Conservation (phyloP, 2,888 invertebrate species). For the Amaurobius ferox region DNA sequence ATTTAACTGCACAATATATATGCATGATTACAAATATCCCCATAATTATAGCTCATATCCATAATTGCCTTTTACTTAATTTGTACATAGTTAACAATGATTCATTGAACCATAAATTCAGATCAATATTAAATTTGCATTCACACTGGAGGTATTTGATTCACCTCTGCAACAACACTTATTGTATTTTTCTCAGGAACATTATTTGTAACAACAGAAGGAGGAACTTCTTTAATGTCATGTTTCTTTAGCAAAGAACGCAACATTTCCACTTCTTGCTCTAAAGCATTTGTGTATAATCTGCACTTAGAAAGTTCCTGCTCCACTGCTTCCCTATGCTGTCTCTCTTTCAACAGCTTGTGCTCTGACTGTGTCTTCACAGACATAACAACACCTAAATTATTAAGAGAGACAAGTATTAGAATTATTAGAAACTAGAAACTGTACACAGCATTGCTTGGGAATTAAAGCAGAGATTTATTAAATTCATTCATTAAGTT, state of each 20-base stretch:
- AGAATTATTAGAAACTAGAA: too few species aligned
- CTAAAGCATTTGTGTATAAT: conserved; percentile 77
- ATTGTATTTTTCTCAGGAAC: conserved; percentile 29
- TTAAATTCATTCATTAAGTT: too few species aligned
- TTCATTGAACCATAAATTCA: too few species aligned
- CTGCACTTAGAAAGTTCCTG: conserved; percentile 78
- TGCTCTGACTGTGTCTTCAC: conserved; percentile 78
- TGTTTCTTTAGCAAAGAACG: conserved; percentile 77
- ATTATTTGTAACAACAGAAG: conserved; percentile 45
- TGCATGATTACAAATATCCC: too few species aligned
- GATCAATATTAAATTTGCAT: too few species aligned
- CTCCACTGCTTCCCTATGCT: conserved; percentile 76
- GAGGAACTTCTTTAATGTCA: conserved; percentile 75
- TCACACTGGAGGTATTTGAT: conserved; percentile 20
- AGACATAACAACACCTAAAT: conserved; percentile 75
- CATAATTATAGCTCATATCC: too few species aligned
- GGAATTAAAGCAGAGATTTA: too few species aligned
- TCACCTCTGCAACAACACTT: conserved; percentile 69
- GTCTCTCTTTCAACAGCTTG: conserved; percentile 76
- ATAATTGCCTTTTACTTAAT: too few species aligned
- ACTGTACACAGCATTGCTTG: too few species aligned
- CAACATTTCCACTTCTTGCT: conserved; percentile 77
- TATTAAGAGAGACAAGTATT: too few species aligned
- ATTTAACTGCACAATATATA: too few species aligned
- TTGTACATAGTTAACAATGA: too few species aligned